phyloP scores from a whole-genome alignment of 2,888 invertebrate species.

The Torymus aiolomorphi region DNA sequence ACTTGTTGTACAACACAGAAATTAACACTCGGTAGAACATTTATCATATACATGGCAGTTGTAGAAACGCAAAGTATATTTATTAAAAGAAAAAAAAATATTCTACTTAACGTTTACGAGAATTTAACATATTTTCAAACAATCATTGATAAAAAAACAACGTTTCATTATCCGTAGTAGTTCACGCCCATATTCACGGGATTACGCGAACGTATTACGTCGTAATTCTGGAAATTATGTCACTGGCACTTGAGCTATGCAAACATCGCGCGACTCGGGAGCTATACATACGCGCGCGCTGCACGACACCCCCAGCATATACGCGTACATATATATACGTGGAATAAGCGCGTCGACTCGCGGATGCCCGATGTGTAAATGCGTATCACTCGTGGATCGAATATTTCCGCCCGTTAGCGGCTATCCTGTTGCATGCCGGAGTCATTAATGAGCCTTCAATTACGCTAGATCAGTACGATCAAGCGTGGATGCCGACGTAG shows the following conservation, averaged over 20 bases:
- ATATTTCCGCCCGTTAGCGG: conserved; percentile 55
- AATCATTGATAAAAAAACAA: too few species aligned
- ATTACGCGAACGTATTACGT: conserved; percentile 11
- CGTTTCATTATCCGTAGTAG: too few species aligned
- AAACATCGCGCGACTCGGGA: background rate
- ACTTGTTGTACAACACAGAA: too few species aligned
- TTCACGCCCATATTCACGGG: too few species aligned
- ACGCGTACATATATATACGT: background rate
- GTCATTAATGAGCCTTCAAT: conserved; percentile 63
- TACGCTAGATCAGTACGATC: conserved; percentile 53
- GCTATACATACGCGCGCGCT: too few species aligned
- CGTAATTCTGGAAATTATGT: conserved; percentile 33
- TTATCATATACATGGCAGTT: too few species aligned
- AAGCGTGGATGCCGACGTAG: conserved; percentile 38
- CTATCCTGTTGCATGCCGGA: conserved; percentile 54
- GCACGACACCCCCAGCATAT: background rate
- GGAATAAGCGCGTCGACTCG: background rate
- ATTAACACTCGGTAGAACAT: too few species aligned
- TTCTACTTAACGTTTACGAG: too few species aligned
- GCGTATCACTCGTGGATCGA: conserved; percentile 61
- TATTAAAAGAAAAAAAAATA: too few species aligned
- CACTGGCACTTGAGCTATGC: conserved; percentile 39
- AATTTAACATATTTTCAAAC: too few species aligned
- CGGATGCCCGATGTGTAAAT: conserved; percentile 26
- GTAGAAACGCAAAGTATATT: too few species aligned